Conservation (phyloP, 1,140 invertebrate species). For the Diprion similis region DNA sequence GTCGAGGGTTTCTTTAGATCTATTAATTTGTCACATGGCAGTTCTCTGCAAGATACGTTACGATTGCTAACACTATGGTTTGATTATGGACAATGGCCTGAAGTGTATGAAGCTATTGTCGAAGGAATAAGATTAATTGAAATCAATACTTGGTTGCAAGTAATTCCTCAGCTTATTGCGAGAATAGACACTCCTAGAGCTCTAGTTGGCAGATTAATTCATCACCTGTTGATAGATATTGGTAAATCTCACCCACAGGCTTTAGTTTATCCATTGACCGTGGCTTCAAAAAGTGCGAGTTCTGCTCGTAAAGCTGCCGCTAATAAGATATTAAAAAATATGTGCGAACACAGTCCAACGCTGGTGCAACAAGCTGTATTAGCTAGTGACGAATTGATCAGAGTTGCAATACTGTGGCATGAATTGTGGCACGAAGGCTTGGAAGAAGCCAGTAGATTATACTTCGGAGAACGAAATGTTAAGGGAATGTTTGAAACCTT, state of each 20-base stretch:
- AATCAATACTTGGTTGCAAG: conserved; percentile 99
- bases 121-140: conserved; percentile 93
- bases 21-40: conserved; percentile 90
- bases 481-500: conserved; percentile 95
- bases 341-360: conserved; percentile 92
- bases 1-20: conserved; percentile 96
- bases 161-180: conserved; percentile 98
- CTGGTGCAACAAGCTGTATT: conserved; percentile 93
- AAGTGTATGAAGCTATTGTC: conserved; percentile 92
- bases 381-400: conserved; percentile 96
- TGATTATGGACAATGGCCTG: conserved; percentile 91
- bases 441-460: conserved; percentile 94
- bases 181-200: conserved; percentile 93
- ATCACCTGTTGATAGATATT: conserved; percentile 93
- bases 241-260: conserved; percentile 88
- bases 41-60: conserved; percentile 97
- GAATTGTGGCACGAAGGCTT: conserved; percentile 99
- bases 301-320: conserved; percentile 85
- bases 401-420: conserved; percentile 99
- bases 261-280: conserved; percentile 95
- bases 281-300: conserved; percentile 95
- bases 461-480: conserved; percentile 95
- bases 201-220: conserved; percentile 88
- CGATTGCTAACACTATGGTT: conserved; percentile 93
- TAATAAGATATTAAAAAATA: conserved; percentile 93